phyloP scores from a whole-genome alignment of 2,888 invertebrate genomes.

The Macrosoma leucophasiata region DNA sequence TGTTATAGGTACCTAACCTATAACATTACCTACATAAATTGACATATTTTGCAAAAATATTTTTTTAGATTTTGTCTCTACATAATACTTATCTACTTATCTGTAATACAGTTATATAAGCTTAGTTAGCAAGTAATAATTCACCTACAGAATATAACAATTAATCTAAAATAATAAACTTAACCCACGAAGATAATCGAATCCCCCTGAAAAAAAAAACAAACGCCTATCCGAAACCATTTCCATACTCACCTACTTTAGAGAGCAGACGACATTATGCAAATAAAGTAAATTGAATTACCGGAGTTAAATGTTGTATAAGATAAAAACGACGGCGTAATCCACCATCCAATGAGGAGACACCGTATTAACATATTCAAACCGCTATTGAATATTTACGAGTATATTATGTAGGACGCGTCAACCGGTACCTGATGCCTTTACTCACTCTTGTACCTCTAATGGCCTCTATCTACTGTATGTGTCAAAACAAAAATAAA shows the following conservation, averaged over 20 bases:
- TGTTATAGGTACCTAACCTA: too few species aligned
- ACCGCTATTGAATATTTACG: slow-evolving; percentile 74
- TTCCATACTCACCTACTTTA: slow-evolving; percentile 72
- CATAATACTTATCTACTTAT: too few species aligned
- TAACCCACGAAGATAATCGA: too few species aligned
- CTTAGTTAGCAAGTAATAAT: too few species aligned
- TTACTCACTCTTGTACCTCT: slow-evolving; percentile 62
- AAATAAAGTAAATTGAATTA: slow-evolving; percentile 75
- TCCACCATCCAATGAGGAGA: slow-evolving; percentile 74
- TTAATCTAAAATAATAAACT: too few species aligned
- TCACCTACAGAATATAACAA: too few species aligned
- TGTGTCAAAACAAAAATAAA: slow-evolving; percentile 47
- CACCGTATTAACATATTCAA: slow-evolving; percentile 71
- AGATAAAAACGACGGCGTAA: slow-evolving; percentile 74
- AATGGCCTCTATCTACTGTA: slow-evolving; percentile 58
- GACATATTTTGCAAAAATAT: too few species aligned
- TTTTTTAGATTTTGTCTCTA: too few species aligned
- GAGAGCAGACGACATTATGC: slow-evolving; percentile 67
- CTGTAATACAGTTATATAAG: too few species aligned
- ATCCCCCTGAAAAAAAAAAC: slow-evolving; percentile 28
- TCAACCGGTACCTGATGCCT: slow-evolving; percentile 44
- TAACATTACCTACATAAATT: too few species aligned
- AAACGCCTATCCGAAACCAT: slow-evolving; percentile 36
- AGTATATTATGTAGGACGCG: slow-evolving; percentile 51
- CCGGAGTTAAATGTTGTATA: slow-evolving; percentile 75